Percentiles rank a stretch among this genome's conserved stretches.
Evolutionary conservation across 53 echinoderm and acorn worm genomes (phyloP).

Genomic region (Echinometra lucunter): DNA sequence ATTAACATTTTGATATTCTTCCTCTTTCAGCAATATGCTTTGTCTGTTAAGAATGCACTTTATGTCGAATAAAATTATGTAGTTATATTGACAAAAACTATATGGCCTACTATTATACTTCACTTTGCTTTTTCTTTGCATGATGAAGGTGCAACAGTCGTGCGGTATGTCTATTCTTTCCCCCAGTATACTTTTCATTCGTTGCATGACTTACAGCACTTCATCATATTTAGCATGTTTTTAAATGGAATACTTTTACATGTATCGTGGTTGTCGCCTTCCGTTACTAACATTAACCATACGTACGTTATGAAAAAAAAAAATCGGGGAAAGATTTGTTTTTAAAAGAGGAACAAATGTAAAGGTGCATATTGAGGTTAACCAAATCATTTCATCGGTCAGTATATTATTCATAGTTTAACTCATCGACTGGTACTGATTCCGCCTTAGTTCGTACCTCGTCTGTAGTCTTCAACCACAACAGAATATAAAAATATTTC

Average conservation of each 20-base stretch:
- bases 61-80: not conserved
- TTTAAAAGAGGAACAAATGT: too few species aligned
- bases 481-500: too few species aligned
- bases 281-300: too few species aligned
- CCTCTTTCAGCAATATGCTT: not conserved
- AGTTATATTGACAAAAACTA: not conserved
- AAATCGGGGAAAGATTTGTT: too few species aligned
- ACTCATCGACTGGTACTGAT: too few species aligned
- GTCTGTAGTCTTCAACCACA: too few species aligned
- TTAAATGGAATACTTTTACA: not conserved
- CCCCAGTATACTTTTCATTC: not conserved
- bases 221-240: not conserved
- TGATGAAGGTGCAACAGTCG: not conserved
- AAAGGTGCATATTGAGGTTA: too few species aligned
- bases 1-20: not conserved
- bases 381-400: too few species aligned
- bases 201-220: not conserved
- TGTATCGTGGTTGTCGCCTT: not conserved
- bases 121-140: not conserved
- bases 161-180: not conserved
- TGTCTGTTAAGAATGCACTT: not conserved
- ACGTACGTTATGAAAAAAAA: too few species aligned
- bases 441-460: too few species aligned
- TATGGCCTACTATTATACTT: not conserved
- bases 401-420: too few species aligned